Evolutionary conservation across 2,113 vertebrate species (phyloP), one percentile per base, ranked within the genome.

Genomic region (Rhea americana): DNA sequence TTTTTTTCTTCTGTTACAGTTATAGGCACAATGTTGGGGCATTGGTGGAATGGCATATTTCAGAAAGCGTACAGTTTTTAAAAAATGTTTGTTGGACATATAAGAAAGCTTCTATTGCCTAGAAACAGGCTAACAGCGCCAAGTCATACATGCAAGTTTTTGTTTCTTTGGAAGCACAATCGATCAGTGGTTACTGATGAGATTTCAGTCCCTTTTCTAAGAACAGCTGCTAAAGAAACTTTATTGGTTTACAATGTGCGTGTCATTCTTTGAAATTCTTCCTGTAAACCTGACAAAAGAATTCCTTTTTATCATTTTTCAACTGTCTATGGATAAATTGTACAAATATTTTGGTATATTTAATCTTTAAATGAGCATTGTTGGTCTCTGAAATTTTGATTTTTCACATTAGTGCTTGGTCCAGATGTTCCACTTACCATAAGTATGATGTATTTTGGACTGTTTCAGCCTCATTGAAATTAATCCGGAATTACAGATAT

Each of bases 201-300:
- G 79, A 48, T 85, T 93, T 94, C 89, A 94, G 37, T 47, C 76
- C 84, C 32, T 87, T 90, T 90, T 78, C 47, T 51, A 5, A 73
- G 62, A 82, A 72, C 32, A 91, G 62, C 68, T 94, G 55, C 61
- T 75, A 10, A 92, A 48, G n/a, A 71, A 21, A 25, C 10, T 65
- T 65, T 13, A 5, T 87, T 74, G 39, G 16, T 92, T 93, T 94
- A 50, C 68, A 85, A 9, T 17, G 21, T 83, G n/a, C 39, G 7
- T 61, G 47, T 70, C 17, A 48, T 79, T 78, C 43, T 90, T 91
- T 66, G 35, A 59, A 47, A 79, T 71, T 79, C 32, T 72, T 48
- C 47, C 63, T 24, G 22, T 67, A 78, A 79, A 89, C 18, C 39
- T 24, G 48, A 14, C 7, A 47, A 56, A 92, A 80, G 2, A 85